Evolutionary conservation across 2,888 invertebrate genomes (phyloP), one percentile per base, ranked within the genome.

Genomic region (Bimastos eiseni): DNA sequence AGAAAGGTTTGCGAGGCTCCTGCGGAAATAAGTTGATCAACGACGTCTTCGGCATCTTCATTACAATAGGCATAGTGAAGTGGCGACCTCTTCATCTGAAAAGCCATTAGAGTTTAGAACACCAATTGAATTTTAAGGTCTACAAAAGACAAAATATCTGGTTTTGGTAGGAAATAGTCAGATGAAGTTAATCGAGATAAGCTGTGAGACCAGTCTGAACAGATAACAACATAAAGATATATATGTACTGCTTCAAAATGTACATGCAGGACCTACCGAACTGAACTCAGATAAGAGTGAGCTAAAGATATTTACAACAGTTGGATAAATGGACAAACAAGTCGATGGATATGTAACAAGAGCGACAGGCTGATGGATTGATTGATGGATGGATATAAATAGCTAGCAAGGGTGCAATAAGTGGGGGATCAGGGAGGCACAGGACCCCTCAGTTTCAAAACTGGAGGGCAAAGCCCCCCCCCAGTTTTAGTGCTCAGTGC

Each of bases 21-120:
- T 5, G 84, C 33, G 33, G 33, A 36, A 36, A 33, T 33, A 1
- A 84, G 84, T 33, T 84, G 33, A 15, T 33, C 34, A 21, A 84
- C 84, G 84, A 84, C 0, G 33, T 33, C 15, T 84, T 84, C 33
- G 33, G 33, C 1, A 36, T 84, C 84, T 84, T 33, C 4, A 84
- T 34, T 2, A 33, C 84, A 84, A 21, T 84, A 84, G 13, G 33
- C 84, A 21, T 84, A 84, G 84, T 84, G 84, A 84, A 84, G 84
- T 36, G 84, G 84, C 33, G 84, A 84, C 21, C 84, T 84, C 21
- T 33, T 84, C 84, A 84, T 84, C 86, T 86, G 86, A 30, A 70
- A 70, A 70, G 8, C 24, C 49, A 49, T 49, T 49, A 4, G 3
- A 49, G 6, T 6, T 24, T n/a, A n/a, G 41, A 70, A 70, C 70